Percentiles rank a stretch among this genome's conserved stretches.
Conservation (phyloP, 1,140 invertebrate genomes). For the Diabrotica virgifera region DNA sequence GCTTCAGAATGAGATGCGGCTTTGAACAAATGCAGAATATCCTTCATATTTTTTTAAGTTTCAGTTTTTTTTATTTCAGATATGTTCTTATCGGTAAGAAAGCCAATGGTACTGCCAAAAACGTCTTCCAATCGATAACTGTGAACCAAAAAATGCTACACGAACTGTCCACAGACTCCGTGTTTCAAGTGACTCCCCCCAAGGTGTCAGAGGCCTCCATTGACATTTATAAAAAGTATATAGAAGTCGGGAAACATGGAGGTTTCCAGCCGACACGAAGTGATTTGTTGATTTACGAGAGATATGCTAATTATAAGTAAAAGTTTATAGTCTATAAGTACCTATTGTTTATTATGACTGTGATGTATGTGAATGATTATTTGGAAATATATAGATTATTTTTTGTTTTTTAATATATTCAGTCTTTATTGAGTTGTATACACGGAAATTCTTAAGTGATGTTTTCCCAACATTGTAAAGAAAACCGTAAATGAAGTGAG, state of each 20-base stretch:
- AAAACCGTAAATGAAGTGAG: no score
- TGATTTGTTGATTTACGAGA: constrained; percentile 42
- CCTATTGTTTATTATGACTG: background rate
- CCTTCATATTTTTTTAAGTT: background rate
- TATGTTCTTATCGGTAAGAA: constrained; percentile 56
- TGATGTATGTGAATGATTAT: no score
- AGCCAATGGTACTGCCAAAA: constrained; percentile 57
- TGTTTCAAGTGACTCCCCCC: constrained; percentile 53
- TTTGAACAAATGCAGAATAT: no score
- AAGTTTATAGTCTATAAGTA: background rate
- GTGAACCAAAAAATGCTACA: constrained; percentile 27
- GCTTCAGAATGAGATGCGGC: no score
- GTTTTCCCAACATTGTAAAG: no score
- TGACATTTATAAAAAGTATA: constrained; percentile 44
- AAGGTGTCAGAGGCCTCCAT: constrained; percentile 45
- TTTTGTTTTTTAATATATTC: no score
- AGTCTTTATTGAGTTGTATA: no score
- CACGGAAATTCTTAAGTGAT: no score
- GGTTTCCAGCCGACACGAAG: constrained; percentile 30
- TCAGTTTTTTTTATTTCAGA: constrained; percentile 44
- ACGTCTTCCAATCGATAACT: constrained; percentile 34
- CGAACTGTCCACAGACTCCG: constrained; percentile 50
- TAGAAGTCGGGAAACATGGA: constrained; percentile 37
- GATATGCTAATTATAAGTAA: constrained; percentile 40
- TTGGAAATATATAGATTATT: no score